Evolutionary conservation across 2,888 invertebrate genomes (phyloP), one percentile per base, ranked within the genome.

Genomic region (Erebia epiphron): DNA sequence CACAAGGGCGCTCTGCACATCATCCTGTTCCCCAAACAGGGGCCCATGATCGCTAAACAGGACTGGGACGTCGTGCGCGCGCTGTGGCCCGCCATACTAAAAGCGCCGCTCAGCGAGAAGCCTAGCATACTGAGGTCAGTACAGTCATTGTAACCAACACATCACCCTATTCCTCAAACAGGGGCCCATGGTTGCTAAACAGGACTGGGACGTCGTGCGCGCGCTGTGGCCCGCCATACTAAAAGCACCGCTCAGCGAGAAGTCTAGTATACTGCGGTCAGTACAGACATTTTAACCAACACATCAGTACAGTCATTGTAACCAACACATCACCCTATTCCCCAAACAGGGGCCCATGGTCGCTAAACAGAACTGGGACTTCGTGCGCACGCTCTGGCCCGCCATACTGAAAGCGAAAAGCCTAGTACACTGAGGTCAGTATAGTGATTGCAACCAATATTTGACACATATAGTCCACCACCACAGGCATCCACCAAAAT

Each of bases 51-150:
- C 1, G 94, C 95, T 11, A 95, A 96, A 79, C 95, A 96, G 75
- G 96, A 97, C 83, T 98, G 98, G 98, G 92, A 95, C 9, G 94
- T 95, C 4, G 91, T 97, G 18, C 87, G 93, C 54, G 89, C 94
- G 41, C 85, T 98, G 0, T 98, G 98, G 98, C 97, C 97, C 0
- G 95, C 96, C 1, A 83, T 98, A 21, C 92, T 98, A 0, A 94
- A 94, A 70, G 96, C 97, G 0, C 96, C 96, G 74, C 96, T 97
- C 63, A 97, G 97, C 2, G 98, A 98, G 82, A 98, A 98, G 83
- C 96, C 96, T 0, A 97, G 96, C 57, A 96, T 98, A 67, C 95
- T 97, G 64, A 90, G 89, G 91, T 93, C 46, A 14, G 16, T 65
- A 46, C 46, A 35, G 7, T 7, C 7, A 35, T 35, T 35, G 35